Percentiles rank a stretch among this genome's conserved stretches.
phyloP scores from a whole-genome alignment of 2,797 vertebrate genomes.

The Anabas testudineus region DNA sequence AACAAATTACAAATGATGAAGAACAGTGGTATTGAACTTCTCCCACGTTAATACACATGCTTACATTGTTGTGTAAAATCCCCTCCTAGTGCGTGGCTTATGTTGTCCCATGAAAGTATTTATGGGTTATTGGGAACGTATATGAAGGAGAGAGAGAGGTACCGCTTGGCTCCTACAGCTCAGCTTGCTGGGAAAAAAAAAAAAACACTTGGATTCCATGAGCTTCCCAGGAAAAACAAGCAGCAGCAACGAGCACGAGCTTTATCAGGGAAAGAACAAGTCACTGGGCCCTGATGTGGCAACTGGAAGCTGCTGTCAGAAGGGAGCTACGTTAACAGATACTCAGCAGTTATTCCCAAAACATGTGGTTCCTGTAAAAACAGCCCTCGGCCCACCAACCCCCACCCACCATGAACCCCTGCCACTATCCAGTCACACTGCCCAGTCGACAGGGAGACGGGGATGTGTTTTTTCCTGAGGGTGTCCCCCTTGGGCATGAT shows the following conservation, averaged over 20 bases:
- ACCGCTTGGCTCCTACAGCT: constrained; percentile 66
- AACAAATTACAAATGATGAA: constrained; percentile 18
- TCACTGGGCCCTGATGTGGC: constrained; percentile 73
- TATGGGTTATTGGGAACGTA: constrained; percentile 74
- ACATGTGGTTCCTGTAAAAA: constrained; percentile 84
- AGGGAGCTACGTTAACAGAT: constrained; percentile 73
- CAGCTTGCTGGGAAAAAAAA: constrained; percentile 38
- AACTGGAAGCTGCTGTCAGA: constrained; percentile 70
- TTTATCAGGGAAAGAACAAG: constrained; percentile 78
- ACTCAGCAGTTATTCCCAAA: constrained; percentile 75
- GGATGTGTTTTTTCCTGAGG: constrained; percentile 81
- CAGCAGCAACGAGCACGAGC: constrained; percentile 25
- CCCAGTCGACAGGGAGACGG: constrained; percentile 51
- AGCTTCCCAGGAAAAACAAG: constrained; percentile 77
- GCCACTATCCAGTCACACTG: constrained; percentile 67
- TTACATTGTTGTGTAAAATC: constrained; percentile 56
- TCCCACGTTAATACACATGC: constrained; percentile 40
- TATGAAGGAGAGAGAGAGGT: constrained; percentile 63
- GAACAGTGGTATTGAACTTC: constrained; percentile 30
- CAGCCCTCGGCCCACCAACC: constrained; percentile 52
- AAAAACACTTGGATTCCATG: constrained; percentile 59
- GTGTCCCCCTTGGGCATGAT: constrained; percentile 75
- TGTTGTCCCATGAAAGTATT: constrained; percentile 75
- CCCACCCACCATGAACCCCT: constrained; percentile 39
- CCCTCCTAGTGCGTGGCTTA: constrained; percentile 67